phyloP scores from a whole-genome alignment of 2,113 vertebrate species.

The Heptranchias perlo region DNA sequence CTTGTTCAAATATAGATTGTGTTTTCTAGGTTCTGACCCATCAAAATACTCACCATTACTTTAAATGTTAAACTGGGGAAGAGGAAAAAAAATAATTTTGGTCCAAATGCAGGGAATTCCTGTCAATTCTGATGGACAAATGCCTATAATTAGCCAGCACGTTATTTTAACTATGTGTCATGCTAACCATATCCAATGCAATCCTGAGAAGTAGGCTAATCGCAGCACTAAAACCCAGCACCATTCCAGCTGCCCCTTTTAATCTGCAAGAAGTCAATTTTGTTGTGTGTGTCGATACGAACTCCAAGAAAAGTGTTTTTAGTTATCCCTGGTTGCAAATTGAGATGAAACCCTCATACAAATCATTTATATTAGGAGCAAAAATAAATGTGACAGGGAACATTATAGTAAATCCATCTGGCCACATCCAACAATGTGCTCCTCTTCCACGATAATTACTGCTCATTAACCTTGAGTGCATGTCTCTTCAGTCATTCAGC shows the following conservation, averaged over 20 bases:
- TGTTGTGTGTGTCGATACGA: not conserved
- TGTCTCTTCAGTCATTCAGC: not conserved
- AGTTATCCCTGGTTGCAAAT: constrained; percentile 8
- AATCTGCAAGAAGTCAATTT: not conserved
- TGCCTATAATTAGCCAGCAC: not conserved
- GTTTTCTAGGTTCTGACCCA: not conserved
- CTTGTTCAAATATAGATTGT: not conserved
- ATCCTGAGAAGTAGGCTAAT: not conserved
- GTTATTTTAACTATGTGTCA: not conserved
- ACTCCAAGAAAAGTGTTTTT: not conserved
- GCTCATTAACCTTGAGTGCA: not conserved
- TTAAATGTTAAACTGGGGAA: not conserved
- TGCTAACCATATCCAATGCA: not conserved
- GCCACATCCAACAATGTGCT: not conserved
- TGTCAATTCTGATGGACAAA: not conserved
- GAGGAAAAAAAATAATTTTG: not conserved
- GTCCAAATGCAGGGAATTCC: not conserved
- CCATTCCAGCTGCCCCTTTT: not conserved
- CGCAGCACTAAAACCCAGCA: not conserved
- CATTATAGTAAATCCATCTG: not conserved
- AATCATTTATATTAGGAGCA: constrained; percentile 15
- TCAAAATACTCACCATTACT: not conserved
- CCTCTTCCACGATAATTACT: constrained; percentile 16
- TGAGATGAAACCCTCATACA: constrained; percentile 15
- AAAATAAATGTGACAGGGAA: constrained; percentile 18